Evolutionary conservation across 2,797 vertebrate species (phyloP), one percentile per base, ranked within the genome.

Genomic region (Anguilla marmorata): DNA sequence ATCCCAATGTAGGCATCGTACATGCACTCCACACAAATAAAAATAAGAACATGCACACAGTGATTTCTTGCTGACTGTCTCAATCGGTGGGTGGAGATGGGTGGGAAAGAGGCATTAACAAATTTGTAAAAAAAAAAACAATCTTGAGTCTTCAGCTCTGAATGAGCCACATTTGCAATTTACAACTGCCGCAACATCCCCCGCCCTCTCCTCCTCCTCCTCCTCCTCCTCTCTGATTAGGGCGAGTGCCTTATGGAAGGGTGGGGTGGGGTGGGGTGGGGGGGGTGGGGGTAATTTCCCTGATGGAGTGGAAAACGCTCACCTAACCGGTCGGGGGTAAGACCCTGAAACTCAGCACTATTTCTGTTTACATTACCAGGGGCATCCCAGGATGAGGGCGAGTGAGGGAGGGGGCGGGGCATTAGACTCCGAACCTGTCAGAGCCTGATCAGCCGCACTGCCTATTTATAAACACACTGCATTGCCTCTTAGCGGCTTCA

Each of bases 401-500:
- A 16, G n/a, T 21, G 21, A 21, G 2, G 41, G 30, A 5, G 19
- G 41, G 21, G 37, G 11, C 8, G 37, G 33, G n/a, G 60, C 3
- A 24, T 82, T 48, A n/a, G 30, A 14, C 37, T 27, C 11, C 16
- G 14, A n/a, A 30, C 27, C 85, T 48, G 11, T 72, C 85, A 72
- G 52, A 66, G 60, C 41, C 45, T 45, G 60, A 83, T n/a, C 87
- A 86, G 87, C 85, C 82, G 84, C 69, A 90, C 30, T 52, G 3
- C 80, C 82, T 79, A 89, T 88, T 90, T 85, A 86, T 87, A 89
- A 90, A 88, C 85, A 79, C 48, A 86, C 84, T 83, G 85, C 54
- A 86, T 56, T 83, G 85, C 54, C 27, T 74, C 80, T 74, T 84
- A 84, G 84, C 72, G 76, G 56, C 63, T 86, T 63, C 86, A 86